A percentile compares a stretch with the other conserved stretches of the same genome.
Evolutionary conservation across 2,888 invertebrate genomes (phyloP).

Genomic region (Philhelius pedissequus): DNA sequence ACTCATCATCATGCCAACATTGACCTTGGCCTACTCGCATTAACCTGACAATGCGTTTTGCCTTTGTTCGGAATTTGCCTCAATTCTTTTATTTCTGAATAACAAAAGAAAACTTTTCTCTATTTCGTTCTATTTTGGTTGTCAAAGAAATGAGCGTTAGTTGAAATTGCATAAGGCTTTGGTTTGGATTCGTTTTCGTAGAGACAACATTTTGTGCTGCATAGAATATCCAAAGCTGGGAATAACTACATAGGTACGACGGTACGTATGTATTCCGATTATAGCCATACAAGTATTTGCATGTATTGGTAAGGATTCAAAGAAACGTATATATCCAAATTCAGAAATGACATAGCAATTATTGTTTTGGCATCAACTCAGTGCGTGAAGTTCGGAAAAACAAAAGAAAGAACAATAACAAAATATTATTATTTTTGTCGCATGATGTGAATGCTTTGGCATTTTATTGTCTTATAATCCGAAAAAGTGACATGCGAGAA

Average conservation of each 20-base stretch:
- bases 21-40: conserved; percentile 35
- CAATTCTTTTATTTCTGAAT: not conserved
- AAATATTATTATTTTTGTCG: not conserved
- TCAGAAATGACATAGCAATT: not conserved
- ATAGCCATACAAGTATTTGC: not conserved
- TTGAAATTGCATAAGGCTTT: conserved; percentile 9
- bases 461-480: not conserved
- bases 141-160: conserved; percentile 4
- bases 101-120: not conserved
- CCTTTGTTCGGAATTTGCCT: conserved; percentile 8
- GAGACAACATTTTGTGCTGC: not conserved
- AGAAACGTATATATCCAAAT: not conserved
- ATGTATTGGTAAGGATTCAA: not conserved
- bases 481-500: not conserved
- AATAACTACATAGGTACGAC: too few relatives aligned
- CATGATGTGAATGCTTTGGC: not conserved
- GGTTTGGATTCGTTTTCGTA: not conserved
- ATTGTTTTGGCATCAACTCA: not conserved
- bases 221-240: not conserved
- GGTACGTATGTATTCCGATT: too few relatives aligned
- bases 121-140: not conserved
- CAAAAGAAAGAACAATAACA: too few relatives aligned
- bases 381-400: not conserved
- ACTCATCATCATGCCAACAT: not conserved
- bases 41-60: conserved; percentile 23